Percentiles rank a stretch among this genome's conserved stretches.
Evolutionary conservation across 1,140 invertebrate species (phyloP).

Genomic region (Heliconius congener): DNA sequence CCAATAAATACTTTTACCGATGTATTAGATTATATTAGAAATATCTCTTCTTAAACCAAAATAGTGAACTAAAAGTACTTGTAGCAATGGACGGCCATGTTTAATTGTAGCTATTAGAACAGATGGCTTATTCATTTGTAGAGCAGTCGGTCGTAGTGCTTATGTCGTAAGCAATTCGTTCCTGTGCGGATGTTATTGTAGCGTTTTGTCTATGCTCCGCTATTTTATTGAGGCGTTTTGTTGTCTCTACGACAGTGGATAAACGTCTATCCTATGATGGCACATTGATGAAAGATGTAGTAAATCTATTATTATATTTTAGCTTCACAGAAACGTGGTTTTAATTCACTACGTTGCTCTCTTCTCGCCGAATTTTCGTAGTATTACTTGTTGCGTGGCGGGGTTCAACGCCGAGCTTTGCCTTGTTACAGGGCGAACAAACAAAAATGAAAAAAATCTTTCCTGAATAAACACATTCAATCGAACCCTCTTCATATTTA

Average conservation of each 20-base stretch:
- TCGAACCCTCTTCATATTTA: neutral
- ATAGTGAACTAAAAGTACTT: conserved; percentile 43
- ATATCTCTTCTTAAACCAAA: conserved; percentile 46
- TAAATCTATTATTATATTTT: no score
- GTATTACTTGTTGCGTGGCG: no score
- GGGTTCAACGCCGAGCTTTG: no score
- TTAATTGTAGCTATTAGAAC: conserved; percentile 80
- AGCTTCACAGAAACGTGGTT: neutral
- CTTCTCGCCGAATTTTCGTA: no score
- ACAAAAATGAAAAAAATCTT: no score
- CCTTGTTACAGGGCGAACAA: no score
- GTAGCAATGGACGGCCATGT: conserved; percentile 64
- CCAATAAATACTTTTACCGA: no score
- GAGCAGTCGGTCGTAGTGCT: conserved; percentile 77
- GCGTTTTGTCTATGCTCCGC: conserved; percentile 79
- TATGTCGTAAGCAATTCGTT: conserved; percentile 80
- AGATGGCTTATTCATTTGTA: conserved; percentile 82
- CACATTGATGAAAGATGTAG: neutral
- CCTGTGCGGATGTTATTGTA: conserved; percentile 80
- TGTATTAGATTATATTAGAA: neutral
- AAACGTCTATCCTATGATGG: conserved; percentile 54
- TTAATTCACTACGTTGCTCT: no score
- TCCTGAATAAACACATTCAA: no score
- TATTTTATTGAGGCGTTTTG: conserved; percentile 77
- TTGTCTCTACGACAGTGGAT: conserved; percentile 63